Percentiles rank a stretch among this genome's conserved stretches.
These are phyloP conservation scores for Gerris buenoi DNA, from an alignment of 1,140 invertebrate species.

Conservation along the genomic window DNA sequence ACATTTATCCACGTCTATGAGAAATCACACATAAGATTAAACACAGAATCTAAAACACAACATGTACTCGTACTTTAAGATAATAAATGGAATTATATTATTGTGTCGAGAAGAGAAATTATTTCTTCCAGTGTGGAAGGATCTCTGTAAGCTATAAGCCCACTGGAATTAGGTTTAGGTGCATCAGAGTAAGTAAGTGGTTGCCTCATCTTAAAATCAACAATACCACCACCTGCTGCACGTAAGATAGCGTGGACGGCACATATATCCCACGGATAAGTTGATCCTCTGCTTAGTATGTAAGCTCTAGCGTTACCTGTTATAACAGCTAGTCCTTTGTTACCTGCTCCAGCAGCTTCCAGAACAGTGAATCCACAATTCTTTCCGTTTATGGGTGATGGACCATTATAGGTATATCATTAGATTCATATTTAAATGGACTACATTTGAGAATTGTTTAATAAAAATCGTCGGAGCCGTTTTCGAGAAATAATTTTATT, in stretches of 20 bases:
- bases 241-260: slow-evolving; percentile 60
- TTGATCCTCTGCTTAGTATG: slow-evolving; percentile 59
- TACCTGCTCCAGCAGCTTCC: slow-evolving; percentile 67
- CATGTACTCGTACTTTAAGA: no score
- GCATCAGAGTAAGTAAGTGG: slow-evolving; percentile 19
- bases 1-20: no score
- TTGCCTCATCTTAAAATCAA: slow-evolving; percentile 32
- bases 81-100: no score
- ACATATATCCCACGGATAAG: slow-evolving; percentile 76
- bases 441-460: no score
- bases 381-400: no score
- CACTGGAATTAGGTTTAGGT: not conserved
- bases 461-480: no score
- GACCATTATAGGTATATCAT: no score
- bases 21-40: no score
- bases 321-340: slow-evolving; percentile 70
- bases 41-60: no score
- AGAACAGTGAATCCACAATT: slow-evolving; percentile 47
- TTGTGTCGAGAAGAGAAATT: not conserved
- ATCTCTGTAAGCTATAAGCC: not conserved
- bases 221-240: slow-evolving; percentile 45
- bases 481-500: no score
- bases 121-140: not conserved
- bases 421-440: no score
- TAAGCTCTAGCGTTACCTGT: slow-evolving; percentile 57